A percentile compares a stretch with the other conserved stretches of the same genome.
These are phyloP conservation scores for Dendrocincla fuliginosa DNA, from an alignment of 2,797 vertebrate species.

Conservation along the genomic window DNA sequence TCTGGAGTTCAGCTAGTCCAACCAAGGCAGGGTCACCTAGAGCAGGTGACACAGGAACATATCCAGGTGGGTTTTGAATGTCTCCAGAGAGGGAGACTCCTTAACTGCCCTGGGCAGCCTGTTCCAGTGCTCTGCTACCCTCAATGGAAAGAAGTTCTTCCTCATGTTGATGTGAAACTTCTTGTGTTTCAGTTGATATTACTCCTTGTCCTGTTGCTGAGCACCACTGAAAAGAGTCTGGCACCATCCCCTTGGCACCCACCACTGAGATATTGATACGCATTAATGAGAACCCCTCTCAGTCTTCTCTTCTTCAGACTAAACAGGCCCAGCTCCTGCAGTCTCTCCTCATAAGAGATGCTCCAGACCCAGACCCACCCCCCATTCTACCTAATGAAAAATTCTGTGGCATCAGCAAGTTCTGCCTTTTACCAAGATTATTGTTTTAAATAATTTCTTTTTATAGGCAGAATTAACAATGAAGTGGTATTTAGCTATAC, in stretches of 20 bases:
- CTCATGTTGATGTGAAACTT: not conserved
- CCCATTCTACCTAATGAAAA: not conserved
- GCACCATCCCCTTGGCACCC: not conserved
- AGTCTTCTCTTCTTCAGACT: not conserved
- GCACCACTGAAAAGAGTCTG: not conserved
- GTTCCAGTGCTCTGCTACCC: not conserved
- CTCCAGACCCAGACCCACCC: not conserved
- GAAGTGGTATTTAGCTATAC: not conserved
- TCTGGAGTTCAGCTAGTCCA: not conserved
- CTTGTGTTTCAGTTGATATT: not conserved
- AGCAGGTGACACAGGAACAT: not conserved
- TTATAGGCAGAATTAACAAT: not conserved
- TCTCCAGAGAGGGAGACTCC: not conserved
- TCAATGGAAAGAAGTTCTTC: not conserved
- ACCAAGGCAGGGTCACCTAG: not conserved
- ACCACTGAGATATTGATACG: not conserved
- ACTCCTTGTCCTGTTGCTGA: not conserved
- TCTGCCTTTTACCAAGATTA: not conserved
- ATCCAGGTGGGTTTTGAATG: not conserved
- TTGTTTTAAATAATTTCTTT: not conserved
- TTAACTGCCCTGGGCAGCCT: not conserved
- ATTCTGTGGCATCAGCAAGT: not conserved
- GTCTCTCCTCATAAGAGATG: not conserved
- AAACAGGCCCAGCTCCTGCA: not conserved
- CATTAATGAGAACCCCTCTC: not conserved